Evolutionary conservation across 2,113 vertebrate species (phyloP), one percentile per base, ranked within the genome.

Genomic region (Heterochromis multidens): DNA sequence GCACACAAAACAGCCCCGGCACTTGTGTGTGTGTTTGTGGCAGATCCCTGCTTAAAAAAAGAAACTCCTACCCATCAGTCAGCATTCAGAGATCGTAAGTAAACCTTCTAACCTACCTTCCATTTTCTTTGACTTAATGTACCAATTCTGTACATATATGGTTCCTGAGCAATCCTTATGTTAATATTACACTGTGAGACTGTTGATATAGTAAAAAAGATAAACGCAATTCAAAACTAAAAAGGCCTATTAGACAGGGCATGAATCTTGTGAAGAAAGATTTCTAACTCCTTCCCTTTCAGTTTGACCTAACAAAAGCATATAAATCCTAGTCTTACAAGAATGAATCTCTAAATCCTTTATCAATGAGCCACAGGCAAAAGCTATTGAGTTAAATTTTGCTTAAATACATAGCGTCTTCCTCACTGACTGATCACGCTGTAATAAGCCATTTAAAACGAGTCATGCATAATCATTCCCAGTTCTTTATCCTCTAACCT

Each of bases 41-140:
- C 80, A 86, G 82, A 87, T 52, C 62, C 61, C 57, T 77, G 80
- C 86, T 80, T 33, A 19, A 77, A 81, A 87, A 35, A 70, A 79
- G 29, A 86, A 56, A 78, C 80, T 90, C 79, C 74, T 79, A 60
- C 88, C 72, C 72, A 77, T 60, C 58, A 54, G 82, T 81, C 80
- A 74, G 79, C 80, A 70, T 84, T 87, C 87, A 93, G 79, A 93
- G 79, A 91, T 90, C 25, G 94, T 95, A 88, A 96, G 95, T 95
- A 92, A 79, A 88, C 72, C 25, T 76, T 46, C 17, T 62, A 52
- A 14, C 46, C 70, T 2, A 4, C 35, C 16, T 49, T 67, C 23
- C 1, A 5, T 67, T 25, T 62, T 79, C 19, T 49, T 16, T 19
- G 2, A 21, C 79, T 87, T 61, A 33, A 19, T 57, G 5, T 37